phyloP scores from a whole-genome alignment of 30 jellyfish, hydroid and myxozoan species.

The Nemopilema nomurai region DNA sequence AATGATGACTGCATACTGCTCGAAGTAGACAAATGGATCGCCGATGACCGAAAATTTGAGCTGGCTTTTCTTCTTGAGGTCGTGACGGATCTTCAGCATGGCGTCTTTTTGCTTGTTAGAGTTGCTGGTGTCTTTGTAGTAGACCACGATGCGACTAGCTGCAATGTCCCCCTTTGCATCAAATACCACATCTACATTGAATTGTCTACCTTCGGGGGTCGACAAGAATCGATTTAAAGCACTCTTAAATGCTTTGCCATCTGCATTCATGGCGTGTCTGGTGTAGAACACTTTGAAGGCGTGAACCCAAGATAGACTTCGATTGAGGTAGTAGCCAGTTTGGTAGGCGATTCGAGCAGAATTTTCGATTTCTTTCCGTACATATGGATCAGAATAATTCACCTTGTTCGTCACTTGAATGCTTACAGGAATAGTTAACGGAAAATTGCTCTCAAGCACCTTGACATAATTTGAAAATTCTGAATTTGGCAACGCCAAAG shows the following conservation, averaged over 20 bases:
- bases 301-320: slow-evolving; percentile 20
- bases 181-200: slow-evolving; percentile 13
- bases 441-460: slow-evolving; percentile 33
- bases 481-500: slow-evolving; percentile 26
- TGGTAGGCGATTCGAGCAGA: slow-evolving; percentile 27
- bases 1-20: slow-evolving; percentile 48
- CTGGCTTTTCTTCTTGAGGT: slow-evolving; percentile 6
- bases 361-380: slow-evolving; percentile 24
- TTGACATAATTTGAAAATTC: slow-evolving; percentile 19
- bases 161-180: slow-evolving; percentile 24
- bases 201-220: slow-evolving; percentile 1
- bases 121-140: slow-evolving; percentile 5
- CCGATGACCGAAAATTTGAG: slow-evolving; percentile 2
- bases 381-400: slow-evolving; percentile 37
- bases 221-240: slow-evolving; percentile 26
- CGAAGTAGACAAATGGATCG: slow-evolving; percentile 43
- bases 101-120: slow-evolving; percentile 58
- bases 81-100: slow-evolving; percentile 28
- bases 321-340: slow-evolving; percentile 42
- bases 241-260: slow-evolving; percentile 19
- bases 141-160: slow-evolving; percentile 41
- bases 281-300: slow-evolving; percentile 15
- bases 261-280: neutral
- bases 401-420: slow-evolving; percentile 23
- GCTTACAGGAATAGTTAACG: slow-evolving; percentile 43